Evolutionary conservation across 2,797 vertebrate genomes (phyloP).

Genomic region (Neomorphus geoffroyi): DNA sequence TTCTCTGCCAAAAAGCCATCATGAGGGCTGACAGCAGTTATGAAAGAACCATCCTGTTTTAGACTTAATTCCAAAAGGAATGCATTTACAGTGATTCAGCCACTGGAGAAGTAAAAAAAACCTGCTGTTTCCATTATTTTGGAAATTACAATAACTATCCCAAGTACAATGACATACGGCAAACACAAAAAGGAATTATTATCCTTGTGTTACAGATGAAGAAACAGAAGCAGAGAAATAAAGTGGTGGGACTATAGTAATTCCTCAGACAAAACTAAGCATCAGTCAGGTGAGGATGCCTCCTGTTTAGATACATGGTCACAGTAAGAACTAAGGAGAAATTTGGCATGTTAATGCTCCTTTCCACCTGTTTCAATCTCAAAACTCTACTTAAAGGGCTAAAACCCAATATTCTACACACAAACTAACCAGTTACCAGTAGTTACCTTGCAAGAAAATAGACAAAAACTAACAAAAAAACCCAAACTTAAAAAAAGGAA

Average conservation of each 20-base stretch:
- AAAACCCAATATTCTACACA: neutral
- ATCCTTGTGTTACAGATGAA: neutral
- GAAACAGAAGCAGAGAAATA: neutral
- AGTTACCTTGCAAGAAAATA: neutral
- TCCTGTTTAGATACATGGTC: neutral
- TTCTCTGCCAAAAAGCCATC: slow-evolving; percentile 12
- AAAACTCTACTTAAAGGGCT: neutral
- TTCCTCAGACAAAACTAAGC: neutral
- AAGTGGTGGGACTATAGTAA: neutral
- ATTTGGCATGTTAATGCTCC: neutral
- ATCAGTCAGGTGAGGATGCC: neutral
- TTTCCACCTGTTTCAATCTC: neutral
- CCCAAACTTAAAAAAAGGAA: too few species aligned
- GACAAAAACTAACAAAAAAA: too few species aligned
- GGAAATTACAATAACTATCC: neutral
- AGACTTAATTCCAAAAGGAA: slow-evolving; percentile 33
- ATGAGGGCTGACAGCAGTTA: neutral
- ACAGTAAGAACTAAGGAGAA: neutral
- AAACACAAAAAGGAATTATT: neutral
- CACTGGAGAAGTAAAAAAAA: neutral
- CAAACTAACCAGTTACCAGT: neutral
- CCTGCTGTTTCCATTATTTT: neutral
- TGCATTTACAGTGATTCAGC: neutral
- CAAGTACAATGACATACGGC: neutral
- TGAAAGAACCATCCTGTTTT: slow-evolving; percentile 22